Conservation (phyloP, 2,113 vertebrate genomes). For the Agelaius tricolor region DNA sequence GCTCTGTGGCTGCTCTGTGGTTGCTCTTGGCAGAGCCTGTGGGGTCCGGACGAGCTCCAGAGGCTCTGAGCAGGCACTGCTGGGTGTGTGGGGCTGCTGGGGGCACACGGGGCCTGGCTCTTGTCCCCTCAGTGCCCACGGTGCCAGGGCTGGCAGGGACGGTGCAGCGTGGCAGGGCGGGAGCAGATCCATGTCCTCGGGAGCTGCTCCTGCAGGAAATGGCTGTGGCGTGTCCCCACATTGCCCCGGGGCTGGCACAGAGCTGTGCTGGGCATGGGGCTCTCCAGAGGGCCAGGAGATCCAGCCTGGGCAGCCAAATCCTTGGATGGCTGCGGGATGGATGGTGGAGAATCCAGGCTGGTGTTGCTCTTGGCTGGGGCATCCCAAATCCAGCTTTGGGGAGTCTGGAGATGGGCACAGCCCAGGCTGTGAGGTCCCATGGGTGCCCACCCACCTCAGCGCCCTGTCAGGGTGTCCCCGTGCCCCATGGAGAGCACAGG, state of each 20-base stretch:
- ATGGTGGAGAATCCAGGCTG: background rate
- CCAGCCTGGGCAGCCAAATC: background rate
- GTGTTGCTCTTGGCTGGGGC: background rate
- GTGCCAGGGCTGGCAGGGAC: background rate
- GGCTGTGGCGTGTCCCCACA: background rate
- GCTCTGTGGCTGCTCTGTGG: constrained; percentile 1
- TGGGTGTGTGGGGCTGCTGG: background rate
- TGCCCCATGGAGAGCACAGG: background rate
- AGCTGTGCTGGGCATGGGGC: accelerated
- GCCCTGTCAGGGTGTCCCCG: background rate
- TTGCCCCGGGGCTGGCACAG: background rate
- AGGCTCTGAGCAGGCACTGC: background rate
- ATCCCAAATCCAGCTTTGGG: background rate
- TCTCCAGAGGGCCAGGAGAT: accelerated
- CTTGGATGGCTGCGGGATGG: background rate
- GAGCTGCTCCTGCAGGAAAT: background rate
- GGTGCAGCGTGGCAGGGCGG: background rate
- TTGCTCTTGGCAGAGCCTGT: constrained; percentile 4
- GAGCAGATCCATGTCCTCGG: background rate
- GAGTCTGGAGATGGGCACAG: accelerated
- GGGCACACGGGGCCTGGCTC: background rate
- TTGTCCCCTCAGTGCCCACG: accelerated
- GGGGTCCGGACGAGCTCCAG: background rate
- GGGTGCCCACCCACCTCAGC: background rate
- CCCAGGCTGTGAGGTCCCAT: accelerated